phyloP scores from a whole-genome alignment of 2,888 invertebrate species.

The Quadroppia sp. region DNA sequence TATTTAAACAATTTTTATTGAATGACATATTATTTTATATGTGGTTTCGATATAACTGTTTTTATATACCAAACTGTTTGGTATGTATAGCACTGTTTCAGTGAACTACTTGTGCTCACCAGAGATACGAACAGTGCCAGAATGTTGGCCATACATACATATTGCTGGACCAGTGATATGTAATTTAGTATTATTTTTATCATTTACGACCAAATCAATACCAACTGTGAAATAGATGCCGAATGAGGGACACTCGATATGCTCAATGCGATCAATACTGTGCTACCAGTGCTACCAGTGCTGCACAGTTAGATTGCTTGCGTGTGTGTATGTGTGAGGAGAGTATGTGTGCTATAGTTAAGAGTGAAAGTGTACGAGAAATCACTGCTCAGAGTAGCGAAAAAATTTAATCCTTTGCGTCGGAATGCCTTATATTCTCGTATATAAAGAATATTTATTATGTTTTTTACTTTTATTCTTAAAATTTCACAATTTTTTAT shows the following conservation, averaged over 20 bases:
- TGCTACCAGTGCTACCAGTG: neutral
- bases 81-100: too few species aligned
- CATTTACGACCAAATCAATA: slow-evolving; percentile 19
- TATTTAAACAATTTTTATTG: neutral
- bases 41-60: too few species aligned
- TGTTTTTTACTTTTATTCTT: too few species aligned
- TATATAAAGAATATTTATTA: neutral
- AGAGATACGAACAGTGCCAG: too few species aligned
- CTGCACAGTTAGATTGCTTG: neutral
- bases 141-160: slow-evolving; percentile 1
- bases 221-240: slow-evolving; percentile 27
- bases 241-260: slow-evolving; percentile 37
- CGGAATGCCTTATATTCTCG: neutral
- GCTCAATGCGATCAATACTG: neutral
- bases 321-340: too few species aligned
- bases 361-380: neutral
- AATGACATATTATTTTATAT: too few species aligned
- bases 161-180: slow-evolving; percentile 24
- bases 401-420: slow-evolving; percentile 2
- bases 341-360: neutral
- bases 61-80: too few species aligned
- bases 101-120: too few species aligned
- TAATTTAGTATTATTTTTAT: slow-evolving; percentile 35
- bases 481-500: too few species aligned
- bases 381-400: slow-evolving; percentile 2